Evolutionary conservation across 1,140 invertebrate genomes (phyloP).

Genomic region (Zaprionus nigranus): DNA sequence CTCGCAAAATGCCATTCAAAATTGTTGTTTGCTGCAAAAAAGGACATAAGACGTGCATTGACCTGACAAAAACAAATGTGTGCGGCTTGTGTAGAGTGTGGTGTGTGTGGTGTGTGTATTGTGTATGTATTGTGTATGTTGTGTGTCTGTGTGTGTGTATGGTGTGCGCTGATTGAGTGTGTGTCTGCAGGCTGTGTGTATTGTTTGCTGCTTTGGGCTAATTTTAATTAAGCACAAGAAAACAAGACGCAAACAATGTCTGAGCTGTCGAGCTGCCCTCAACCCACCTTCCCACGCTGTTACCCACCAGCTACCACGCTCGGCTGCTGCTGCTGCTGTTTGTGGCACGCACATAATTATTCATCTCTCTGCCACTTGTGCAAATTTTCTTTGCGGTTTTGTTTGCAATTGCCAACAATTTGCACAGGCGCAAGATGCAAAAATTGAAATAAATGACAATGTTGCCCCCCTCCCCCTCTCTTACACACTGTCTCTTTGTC

Average conservation of each 20-base stretch:
- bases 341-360: constrained; percentile 67
- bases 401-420: constrained; percentile 60
- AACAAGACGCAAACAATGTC: constrained; percentile 29
- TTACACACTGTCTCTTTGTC: constrained; percentile 37
- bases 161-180: constrained; percentile 34
- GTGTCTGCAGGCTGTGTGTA: neutral
- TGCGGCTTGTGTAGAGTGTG: constrained; percentile 4
- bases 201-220: constrained; percentile 58
- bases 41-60: constrained; percentile 56
- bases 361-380: constrained; percentile 70
- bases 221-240: constrained; percentile 67
- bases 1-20: constrained; percentile 63
- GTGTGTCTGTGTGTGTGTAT: constrained; percentile 10
- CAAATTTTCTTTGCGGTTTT: constrained; percentile 47
- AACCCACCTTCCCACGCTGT: neutral
- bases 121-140: neutral
- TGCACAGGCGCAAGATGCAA: constrained; percentile 63
- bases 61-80: constrained; percentile 38
- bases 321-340: neutral
- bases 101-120: constrained; percentile 27
- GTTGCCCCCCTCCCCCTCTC: neutral
- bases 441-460: constrained; percentile 80
- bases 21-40: constrained; percentile 36
- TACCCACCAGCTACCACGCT: neutral
- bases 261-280: constrained; percentile 9